Evolutionary conservation across 2,113 vertebrate genomes (phyloP).

Genomic region (Dromaius novaehollandiae): DNA sequence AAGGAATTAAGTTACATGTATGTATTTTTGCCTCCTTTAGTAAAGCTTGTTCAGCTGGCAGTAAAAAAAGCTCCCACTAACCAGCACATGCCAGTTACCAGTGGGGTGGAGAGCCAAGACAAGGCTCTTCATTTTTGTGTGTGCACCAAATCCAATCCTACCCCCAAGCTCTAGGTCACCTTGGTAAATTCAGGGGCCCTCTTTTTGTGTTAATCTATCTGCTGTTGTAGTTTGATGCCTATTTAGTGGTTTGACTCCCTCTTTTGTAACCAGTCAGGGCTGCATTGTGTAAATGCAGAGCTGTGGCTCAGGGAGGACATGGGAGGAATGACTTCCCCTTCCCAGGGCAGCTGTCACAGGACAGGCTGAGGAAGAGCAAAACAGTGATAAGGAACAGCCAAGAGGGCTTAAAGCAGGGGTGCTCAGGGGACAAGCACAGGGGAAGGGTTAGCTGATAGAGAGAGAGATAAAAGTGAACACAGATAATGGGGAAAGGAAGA

Average conservation of each 20-base stretch:
- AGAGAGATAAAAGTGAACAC: too few relatives aligned
- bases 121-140: not conserved
- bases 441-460: accelerated
- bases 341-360: accelerated
- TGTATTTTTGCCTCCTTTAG: not conserved
- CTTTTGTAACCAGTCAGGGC: accelerated
- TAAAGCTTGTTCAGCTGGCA: not conserved
- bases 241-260: accelerated
- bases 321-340: not conserved
- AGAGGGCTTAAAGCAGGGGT: accelerated
- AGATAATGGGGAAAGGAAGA: too few relatives aligned
- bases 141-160: too few relatives aligned
- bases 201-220: too few relatives aligned
- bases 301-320: not conserved
- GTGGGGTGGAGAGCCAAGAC: not conserved
- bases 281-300: not conserved
- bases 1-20: not conserved
- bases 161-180: not conserved
- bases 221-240: not conserved
- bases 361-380: not conserved
- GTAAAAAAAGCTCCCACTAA: not conserved
- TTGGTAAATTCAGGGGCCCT: not conserved
- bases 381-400: accelerated
- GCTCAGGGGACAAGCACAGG: not conserved
- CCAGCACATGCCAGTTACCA: accelerated